These are phyloP conservation scores for Montipora capricornis DNA, from an alignment of 64 coral and sea anemone genomes.

Conservation along the genomic window DNA sequence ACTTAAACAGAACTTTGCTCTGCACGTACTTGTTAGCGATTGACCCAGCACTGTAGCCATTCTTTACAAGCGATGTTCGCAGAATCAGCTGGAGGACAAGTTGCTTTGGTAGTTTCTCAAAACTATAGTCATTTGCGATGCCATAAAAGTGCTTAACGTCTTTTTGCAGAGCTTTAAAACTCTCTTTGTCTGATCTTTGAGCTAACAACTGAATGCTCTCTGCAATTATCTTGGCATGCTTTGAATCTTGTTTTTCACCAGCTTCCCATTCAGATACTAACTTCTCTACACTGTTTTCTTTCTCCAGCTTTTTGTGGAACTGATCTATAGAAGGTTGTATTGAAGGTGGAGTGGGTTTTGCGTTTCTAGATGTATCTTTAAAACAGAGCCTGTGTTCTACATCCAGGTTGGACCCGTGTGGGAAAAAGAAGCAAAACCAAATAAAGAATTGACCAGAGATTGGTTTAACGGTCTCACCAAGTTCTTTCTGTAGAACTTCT, in stretches of 20 bases:
- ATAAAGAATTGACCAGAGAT: slow-evolving; percentile 70
- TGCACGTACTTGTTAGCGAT: slow-evolving; percentile 65
- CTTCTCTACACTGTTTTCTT: background rate
- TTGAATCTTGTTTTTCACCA: background rate
- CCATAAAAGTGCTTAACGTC: background rate
- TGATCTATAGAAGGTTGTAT: slow-evolving; percentile 22
- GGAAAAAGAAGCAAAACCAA: slow-evolving; percentile 78
- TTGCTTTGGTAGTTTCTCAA: slow-evolving; percentile 33
- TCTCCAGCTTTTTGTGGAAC: slow-evolving; percentile 10
- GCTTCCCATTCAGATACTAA: background rate
- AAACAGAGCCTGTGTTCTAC: slow-evolving; percentile 58
- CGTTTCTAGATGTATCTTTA: slow-evolving; percentile 54
- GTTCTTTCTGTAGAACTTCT: slow-evolving; percentile 68
- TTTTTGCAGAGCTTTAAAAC: slow-evolving; percentile 5
- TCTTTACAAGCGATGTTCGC: slow-evolving; percentile 53
- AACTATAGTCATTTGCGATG: slow-evolving; percentile 24
- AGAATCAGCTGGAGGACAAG: slow-evolving; percentile 57
- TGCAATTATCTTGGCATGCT: background rate
- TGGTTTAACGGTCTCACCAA: slow-evolving; percentile 58
- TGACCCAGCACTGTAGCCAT: slow-evolving; percentile 37
- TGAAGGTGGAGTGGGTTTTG: slow-evolving; percentile 27
- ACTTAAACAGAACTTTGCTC: slow-evolving; percentile 26
- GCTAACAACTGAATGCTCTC: slow-evolving; percentile 31
- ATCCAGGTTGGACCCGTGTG: slow-evolving; percentile 1
- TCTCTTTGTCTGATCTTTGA: slow-evolving; percentile 36